Percentiles rank a stretch among this genome's conserved stretches.
phyloP scores from a whole-genome alignment of 2,888 invertebrate species.

The Ennomos fuscantarius region DNA sequence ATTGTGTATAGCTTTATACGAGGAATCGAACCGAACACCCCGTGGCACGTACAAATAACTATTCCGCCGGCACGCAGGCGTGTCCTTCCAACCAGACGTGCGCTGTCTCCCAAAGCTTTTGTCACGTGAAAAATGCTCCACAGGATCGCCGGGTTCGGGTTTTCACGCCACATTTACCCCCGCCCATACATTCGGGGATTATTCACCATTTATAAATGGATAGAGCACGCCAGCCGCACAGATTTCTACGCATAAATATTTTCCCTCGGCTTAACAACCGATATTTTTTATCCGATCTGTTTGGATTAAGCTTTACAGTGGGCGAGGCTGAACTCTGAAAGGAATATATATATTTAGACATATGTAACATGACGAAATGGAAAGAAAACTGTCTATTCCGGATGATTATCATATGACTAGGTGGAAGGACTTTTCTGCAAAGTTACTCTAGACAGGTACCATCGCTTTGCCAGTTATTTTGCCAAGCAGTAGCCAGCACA shows the following conservation, averaged over 20 bases:
- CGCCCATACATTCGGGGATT: slow-evolving; percentile 68
- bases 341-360: slow-evolving; percentile 1
- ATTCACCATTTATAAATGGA: slow-evolving; percentile 79
- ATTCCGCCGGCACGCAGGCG: slow-evolving; percentile 23
- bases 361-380: slow-evolving; percentile 7
- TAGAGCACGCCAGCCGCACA: slow-evolving; percentile 65
- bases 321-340: slow-evolving; percentile 15
- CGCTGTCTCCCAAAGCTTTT: slow-evolving; percentile 68
- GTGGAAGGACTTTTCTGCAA: no score
- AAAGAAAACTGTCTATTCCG: slow-evolving; percentile 2
- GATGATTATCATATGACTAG: no score
- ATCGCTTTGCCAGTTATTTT: no score
- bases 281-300: slow-evolving; percentile 46
- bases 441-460: no score
- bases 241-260: slow-evolving; percentile 68
- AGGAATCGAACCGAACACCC: slow-evolving; percentile 37
- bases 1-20: no score
- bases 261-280: slow-evolving; percentile 48
- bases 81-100: slow-evolving; percentile 55
- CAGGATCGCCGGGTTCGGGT: slow-evolving; percentile 62
- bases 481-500: no score
- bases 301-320: slow-evolving; percentile 32
- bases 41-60: slow-evolving; percentile 30
- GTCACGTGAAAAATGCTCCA: slow-evolving; percentile 73
- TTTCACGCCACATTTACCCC: slow-evolving; percentile 78